Conservation (phyloP, 2,113 vertebrate genomes). For the Pristiophorus japonicus region DNA sequence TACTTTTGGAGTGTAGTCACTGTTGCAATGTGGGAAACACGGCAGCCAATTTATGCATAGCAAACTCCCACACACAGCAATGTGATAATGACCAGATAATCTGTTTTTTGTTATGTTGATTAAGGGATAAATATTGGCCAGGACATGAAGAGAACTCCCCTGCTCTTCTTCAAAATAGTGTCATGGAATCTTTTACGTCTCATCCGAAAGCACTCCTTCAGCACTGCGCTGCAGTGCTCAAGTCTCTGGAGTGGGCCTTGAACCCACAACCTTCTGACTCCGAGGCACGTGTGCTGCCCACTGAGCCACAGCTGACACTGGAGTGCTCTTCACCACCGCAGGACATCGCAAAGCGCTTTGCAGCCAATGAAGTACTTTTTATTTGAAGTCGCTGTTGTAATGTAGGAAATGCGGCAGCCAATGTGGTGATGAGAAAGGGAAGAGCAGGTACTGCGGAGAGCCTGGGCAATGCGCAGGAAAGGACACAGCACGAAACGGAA, state of each 20-base stretch:
- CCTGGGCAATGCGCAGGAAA: not conserved
- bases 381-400: not conserved
- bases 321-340: too few relatives aligned
- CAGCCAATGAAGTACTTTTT: not conserved
- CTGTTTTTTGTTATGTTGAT: too few relatives aligned
- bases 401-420: not conserved
- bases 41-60: not conserved
- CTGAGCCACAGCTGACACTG: too few relatives aligned
- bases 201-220: too few relatives aligned
- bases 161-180: too few relatives aligned
- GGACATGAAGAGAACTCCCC: too few relatives aligned
- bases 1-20: not conserved
- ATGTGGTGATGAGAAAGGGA: not conserved
- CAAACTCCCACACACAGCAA: not conserved
- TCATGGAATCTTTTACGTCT: too few relatives aligned
- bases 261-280: too few relatives aligned
- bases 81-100: not conserved
- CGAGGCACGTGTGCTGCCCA: too few relatives aligned
- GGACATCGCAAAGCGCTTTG: not conserved
- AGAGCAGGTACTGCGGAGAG: not conserved
- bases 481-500: not conserved
- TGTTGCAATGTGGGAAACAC: not conserved
- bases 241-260: too few relatives aligned
- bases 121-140: too few relatives aligned
- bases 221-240: too few relatives aligned